Evolutionary conservation across 2,888 invertebrate species (phyloP).

Genomic region (Thereva unica): DNA sequence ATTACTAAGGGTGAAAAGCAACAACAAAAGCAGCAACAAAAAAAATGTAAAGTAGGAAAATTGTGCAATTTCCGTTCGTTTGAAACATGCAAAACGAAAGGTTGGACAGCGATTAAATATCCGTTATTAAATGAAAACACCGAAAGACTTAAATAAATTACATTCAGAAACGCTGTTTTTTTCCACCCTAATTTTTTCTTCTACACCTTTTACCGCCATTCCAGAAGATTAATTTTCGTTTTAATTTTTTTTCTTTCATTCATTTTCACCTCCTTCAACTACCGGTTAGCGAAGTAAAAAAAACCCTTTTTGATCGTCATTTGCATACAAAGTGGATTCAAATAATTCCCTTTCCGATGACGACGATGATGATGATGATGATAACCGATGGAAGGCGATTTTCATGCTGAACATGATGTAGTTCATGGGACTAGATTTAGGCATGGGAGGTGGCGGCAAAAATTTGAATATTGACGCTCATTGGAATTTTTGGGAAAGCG

Average conservation of each 20-base stretch:
- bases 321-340: slow-evolving; percentile 35
- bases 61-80: slow-evolving; percentile 34
- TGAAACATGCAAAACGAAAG: slow-evolving; percentile 26
- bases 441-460: neutral
- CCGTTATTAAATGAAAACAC: slow-evolving; percentile 35
- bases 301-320: slow-evolving; percentile 28
- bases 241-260: slow-evolving; percentile 34
- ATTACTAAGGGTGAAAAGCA: too few species aligned
- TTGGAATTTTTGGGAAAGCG: too few species aligned
- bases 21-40: neutral
- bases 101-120: slow-evolving; percentile 28
- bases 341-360: slow-evolving; percentile 21
- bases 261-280: slow-evolving; percentile 24
- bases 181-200: slow-evolving; percentile 1
- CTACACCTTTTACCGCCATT: slow-evolving; percentile 23
- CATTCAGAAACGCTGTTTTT: slow-evolving; percentile 16
- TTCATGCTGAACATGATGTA: slow-evolving; percentile 34
- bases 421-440: slow-evolving; percentile 24
- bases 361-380: neutral
- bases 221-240: slow-evolving; percentile 31
- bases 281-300: slow-evolving; percentile 6
- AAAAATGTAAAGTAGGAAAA: slow-evolving; percentile 33
- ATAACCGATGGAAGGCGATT: slow-evolving; percentile 27
- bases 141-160: slow-evolving; percentile 35
- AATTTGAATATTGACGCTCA: too few species aligned